phyloP scores from a whole-genome alignment of 2,888 invertebrate species.

The Ditula angustiorana region DNA sequence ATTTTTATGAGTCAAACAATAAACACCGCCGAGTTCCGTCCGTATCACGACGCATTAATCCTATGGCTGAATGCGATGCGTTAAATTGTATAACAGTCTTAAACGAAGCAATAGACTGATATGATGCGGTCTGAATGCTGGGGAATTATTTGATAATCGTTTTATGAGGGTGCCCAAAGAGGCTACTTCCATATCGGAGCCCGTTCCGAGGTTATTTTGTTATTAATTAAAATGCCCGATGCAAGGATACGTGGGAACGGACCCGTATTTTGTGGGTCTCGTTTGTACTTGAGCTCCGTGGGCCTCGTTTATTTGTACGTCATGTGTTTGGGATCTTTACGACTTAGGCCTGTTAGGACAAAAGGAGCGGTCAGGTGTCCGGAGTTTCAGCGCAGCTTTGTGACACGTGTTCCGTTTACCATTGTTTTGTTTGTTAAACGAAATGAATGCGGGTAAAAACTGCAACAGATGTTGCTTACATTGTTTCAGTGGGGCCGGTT shows the following conservation, averaged over 20 bases:
- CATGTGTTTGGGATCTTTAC: conserved; percentile 72
- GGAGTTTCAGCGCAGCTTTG: conserved; percentile 64
- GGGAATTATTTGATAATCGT: conserved; percentile 81
- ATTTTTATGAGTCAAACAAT: conserved; percentile 53
- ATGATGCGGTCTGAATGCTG: conserved; percentile 63
- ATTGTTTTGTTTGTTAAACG: conserved; percentile 66
- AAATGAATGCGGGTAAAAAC: conserved; percentile 56
- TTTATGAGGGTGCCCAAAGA: conserved; percentile 78
- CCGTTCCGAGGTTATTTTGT: conserved; percentile 66
- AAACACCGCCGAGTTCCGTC: conserved; percentile 56
- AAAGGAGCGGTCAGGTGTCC: conserved; percentile 71
- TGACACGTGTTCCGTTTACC: conserved; percentile 55
- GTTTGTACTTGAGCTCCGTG: conserved; percentile 48
- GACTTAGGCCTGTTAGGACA: conserved; percentile 52
- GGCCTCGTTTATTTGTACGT: conserved; percentile 55
- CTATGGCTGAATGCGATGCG: conserved; percentile 64
- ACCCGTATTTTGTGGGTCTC: conserved; percentile 49
- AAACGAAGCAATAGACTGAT: conserved; percentile 68
- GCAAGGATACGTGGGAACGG: conserved; percentile 79
- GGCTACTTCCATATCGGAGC: conserved; percentile 76
- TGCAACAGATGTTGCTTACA: conserved; percentile 66
- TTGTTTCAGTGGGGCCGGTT: conserved; percentile 20
- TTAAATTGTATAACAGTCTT: conserved; percentile 74
- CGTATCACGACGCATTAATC: conserved; percentile 61
- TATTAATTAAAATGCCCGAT: conserved; percentile 76